These are phyloP conservation scores for Thymelicus lineola DNA, from an alignment of 2,888 invertebrate species.

Conservation along the genomic window DNA sequence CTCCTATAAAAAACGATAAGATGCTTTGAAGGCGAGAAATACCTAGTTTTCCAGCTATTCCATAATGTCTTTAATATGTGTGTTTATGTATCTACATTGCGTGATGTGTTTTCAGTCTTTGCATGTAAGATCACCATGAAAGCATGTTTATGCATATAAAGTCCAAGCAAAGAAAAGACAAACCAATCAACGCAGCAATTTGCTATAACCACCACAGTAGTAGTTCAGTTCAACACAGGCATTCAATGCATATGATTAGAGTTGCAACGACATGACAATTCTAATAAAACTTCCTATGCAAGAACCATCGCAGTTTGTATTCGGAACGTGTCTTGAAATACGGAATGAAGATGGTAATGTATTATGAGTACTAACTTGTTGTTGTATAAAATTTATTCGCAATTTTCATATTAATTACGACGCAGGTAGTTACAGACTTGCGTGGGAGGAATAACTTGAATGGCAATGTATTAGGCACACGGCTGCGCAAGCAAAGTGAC, in stretches of 20 bases:
- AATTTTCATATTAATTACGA: slow-evolving; percentile 38
- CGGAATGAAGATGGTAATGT: slow-evolving; percentile 4
- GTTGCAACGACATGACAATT: background rate
- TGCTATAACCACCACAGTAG: background rate
- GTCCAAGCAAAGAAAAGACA: background rate
- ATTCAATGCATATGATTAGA: slow-evolving; percentile 5
- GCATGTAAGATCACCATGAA: too few species aligned
- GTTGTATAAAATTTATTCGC: slow-evolving; percentile 34
- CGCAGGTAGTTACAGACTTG: slow-evolving; percentile 23
- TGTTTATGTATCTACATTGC: too few species aligned
- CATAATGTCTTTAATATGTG: too few species aligned
- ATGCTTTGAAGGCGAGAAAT: too few species aligned
- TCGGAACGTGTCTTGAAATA: background rate
- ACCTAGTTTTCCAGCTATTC: too few species aligned
- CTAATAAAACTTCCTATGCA: background rate
- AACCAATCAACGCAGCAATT: slow-evolving; percentile 11
- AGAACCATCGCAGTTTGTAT: slow-evolving; percentile 1
- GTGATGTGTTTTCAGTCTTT: too few species aligned
- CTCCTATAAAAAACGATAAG: too few species aligned
- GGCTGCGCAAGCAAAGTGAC: slow-evolving; percentile 8
- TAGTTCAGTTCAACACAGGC: background rate
- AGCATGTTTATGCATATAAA: too few species aligned
- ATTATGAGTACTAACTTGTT: slow-evolving; percentile 13
- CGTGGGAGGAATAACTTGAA: slow-evolving; percentile 40
- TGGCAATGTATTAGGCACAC: slow-evolving; percentile 11